Percentiles rank a stretch among this genome's conserved stretches.
These are phyloP conservation scores for Actias luna DNA, from an alignment of 2,888 invertebrate genomes.

Conservation along the genomic window DNA sequence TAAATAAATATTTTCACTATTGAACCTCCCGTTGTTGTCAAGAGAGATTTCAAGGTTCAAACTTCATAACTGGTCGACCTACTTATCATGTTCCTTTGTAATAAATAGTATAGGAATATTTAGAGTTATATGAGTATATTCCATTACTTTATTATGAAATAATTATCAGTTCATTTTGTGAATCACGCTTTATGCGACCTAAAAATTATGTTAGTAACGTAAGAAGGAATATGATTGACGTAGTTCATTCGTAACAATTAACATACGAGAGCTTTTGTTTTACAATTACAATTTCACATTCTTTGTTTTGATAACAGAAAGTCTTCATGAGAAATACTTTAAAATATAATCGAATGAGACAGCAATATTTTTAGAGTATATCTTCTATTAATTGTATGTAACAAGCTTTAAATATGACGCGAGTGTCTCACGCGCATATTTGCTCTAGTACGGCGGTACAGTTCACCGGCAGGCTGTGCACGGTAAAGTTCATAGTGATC, in stretches of 20 bases:
- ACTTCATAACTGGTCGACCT: background rate
- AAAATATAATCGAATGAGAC: background rate
- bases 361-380: background rate
- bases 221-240: too few species aligned
- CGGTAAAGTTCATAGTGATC: constrained; percentile 55
- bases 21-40: too few species aligned
- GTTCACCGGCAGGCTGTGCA: constrained; percentile 54
- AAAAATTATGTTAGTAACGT: background rate
- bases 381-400: constrained; percentile 3
- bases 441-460: constrained; percentile 52
- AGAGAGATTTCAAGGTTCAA: background rate
- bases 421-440: constrained; percentile 63
- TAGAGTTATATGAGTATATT: background rate
- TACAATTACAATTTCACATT: background rate
- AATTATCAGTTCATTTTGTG: background rate
- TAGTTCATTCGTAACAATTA: too few species aligned
- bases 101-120: background rate
- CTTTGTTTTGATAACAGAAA: background rate
- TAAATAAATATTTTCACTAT: too few species aligned
- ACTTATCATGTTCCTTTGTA: background rate
- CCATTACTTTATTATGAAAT: background rate
- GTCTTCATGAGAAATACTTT: background rate
- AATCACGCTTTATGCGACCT: background rate
- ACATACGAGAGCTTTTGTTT: too few species aligned
- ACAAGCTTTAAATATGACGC: constrained; percentile 35